Evolutionary conservation across 1,140 invertebrate species (phyloP).

Genomic region (Leptopilina clavipes): DNA sequence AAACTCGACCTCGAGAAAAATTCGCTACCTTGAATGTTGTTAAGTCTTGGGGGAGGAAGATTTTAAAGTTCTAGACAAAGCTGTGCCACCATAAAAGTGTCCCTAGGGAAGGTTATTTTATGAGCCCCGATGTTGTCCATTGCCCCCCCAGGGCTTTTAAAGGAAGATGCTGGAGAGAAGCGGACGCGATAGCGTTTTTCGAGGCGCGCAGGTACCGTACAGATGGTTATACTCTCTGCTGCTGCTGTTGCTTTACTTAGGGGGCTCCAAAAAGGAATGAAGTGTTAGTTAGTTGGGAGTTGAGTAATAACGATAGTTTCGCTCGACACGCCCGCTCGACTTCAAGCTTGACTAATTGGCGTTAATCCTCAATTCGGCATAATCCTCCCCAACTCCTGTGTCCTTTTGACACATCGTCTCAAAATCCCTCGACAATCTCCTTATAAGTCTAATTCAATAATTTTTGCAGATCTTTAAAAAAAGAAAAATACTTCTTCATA

Average conservation of each 20-base stretch:
- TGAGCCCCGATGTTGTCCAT: constrained; percentile 35
- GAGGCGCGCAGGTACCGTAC: constrained; percentile 33
- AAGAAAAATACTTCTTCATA: too few relatives aligned
- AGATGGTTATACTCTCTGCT: neutral
- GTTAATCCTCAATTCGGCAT: constrained; percentile 47
- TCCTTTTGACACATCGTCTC: neutral
- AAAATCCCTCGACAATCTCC: neutral
- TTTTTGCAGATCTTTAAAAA: neutral
- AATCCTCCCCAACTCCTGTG: neutral
- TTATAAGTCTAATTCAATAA: neutral
- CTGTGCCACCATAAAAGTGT: constrained; percentile 63
- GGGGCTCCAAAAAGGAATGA: neutral
- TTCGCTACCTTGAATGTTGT: neutral
- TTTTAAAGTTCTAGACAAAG: constrained; percentile 55
- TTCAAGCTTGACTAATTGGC: constrained; percentile 50
- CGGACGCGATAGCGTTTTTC: constrained; percentile 3
- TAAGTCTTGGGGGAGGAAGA: neutral
- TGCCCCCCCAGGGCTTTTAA: neutral
- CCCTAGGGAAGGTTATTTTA: constrained; percentile 53
- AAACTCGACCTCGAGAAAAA: constrained; percentile 1
- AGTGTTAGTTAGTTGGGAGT: neutral
- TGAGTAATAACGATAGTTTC: constrained; percentile 18
- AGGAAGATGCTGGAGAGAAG: neutral
- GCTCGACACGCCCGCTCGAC: constrained; percentile 45
- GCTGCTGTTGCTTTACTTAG: neutral